phyloP scores from a whole-genome alignment of 2,113 vertebrate genomes.

The Chionodraco myersi region DNA sequence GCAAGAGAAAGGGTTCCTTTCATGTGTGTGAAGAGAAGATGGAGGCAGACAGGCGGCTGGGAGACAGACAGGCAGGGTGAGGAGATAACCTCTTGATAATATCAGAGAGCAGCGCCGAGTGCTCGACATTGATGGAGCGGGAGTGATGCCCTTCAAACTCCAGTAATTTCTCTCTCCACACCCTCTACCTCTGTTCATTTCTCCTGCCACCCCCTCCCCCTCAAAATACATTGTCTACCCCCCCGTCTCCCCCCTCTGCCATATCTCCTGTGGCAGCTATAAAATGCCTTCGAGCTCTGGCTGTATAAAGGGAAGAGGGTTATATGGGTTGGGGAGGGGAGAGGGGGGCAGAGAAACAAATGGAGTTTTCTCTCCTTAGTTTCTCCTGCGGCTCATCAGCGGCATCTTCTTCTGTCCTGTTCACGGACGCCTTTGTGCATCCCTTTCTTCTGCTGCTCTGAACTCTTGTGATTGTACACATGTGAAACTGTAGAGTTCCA shows the following conservation, averaged over 20 bases:
- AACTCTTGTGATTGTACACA: too few relatives aligned
- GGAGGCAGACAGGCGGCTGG: slow-evolving; percentile 64
- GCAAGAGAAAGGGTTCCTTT: slow-evolving; percentile 49
- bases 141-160: slow-evolving; percentile 83
- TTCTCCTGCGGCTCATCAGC: not conserved
- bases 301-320: slow-evolving; percentile 30
- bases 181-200: slow-evolving; percentile 65
- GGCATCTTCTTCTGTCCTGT: not conserved
- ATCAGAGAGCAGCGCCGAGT: slow-evolving; percentile 70
- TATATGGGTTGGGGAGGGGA: slow-evolving; percentile 28
- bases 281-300: slow-evolving; percentile 68
- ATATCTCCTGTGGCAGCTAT: slow-evolving; percentile 69
- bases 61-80: slow-evolving; percentile 63
- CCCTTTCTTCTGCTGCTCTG: not conserved
- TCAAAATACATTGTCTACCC: slow-evolving; percentile 65
- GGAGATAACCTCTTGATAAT: slow-evolving; percentile 82
- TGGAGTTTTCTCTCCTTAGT: slow-evolving; percentile 13
- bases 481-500: not conserved
- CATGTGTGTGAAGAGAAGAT: slow-evolving; percentile 70
- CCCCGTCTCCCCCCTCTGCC: slow-evolving; percentile 4
- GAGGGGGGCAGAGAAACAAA: slow-evolving; percentile 23
- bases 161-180: slow-evolving; percentile 63
- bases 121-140: slow-evolving; percentile 79
- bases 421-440: not conserved
- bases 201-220: slow-evolving; percentile 43